Base-by-base conservation (phyloP, 2,113 vertebrate genomes). In the Ranitomeya imitator region DNA sequence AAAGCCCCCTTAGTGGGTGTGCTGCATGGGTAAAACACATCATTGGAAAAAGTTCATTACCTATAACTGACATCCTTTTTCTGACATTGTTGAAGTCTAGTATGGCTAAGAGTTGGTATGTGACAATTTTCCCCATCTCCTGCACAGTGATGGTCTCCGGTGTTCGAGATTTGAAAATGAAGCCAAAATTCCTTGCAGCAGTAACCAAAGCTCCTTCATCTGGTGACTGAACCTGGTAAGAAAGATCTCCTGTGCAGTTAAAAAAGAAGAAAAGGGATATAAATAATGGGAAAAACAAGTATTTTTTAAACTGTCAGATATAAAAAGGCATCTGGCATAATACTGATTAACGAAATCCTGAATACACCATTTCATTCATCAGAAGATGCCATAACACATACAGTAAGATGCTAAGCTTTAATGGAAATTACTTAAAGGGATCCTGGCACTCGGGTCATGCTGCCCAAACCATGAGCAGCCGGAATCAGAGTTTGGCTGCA, bases 11-110 rank as follows among this genome's bases (percentile, higher is more conserved):
- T 65, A 9, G 6, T 10, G 63, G 21, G 15, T 12, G 5, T 9
- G 18, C 45, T 52, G 18, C 3, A 37, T 11, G 1, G 4, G n/a
- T n/a, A 71, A 26, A 26, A 26, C n/a, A 55, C 51, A 71, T 26
- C 57, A 65, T 9, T 5, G 16, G 4, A 84, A 85, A 73, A 65
- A 21, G 18, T 6, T 60, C 8, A 90, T 60, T 90, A 96, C 94
- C 95, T 92, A 95, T 95, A 37, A 96, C 93, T 89, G 95, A 96
- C 94, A 96, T 96, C 90, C 95, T 94, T 93, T 96, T 96, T 79
- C 95, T 92, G 85, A 94, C 74, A 86, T 95, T 95, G 90, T 93
- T 95, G 89, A 95, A 95, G 90, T 96, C 94, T 90, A 96, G 90
- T 90, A 96, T 95, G 81, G 95, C 94, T 71, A 96, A 92, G 21